phyloP scores from a whole-genome alignment of 1,140 invertebrate genomes.

The Brevipalpus yothersi region DNA sequence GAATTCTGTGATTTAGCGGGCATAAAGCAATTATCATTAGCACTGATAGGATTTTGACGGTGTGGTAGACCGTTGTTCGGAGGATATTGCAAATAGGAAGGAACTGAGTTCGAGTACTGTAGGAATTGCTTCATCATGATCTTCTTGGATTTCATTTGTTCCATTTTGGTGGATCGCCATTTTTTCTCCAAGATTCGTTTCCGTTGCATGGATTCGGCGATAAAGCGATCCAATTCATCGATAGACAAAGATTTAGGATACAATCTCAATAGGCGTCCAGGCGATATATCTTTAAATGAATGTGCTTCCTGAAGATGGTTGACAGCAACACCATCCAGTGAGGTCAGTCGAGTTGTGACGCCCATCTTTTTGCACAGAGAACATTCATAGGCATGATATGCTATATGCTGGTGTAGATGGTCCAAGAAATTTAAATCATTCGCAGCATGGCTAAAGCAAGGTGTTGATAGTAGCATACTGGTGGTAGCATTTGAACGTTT shows the following conservation, averaged over 20 bases:
- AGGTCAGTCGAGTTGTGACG: neutral
- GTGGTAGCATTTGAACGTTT: neutral
- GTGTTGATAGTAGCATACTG: neutral
- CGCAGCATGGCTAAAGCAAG: neutral
- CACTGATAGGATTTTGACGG: too few species aligned
- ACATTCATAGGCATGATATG: slow-evolving; percentile 2
- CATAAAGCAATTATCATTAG: too few species aligned
- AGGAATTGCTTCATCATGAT: too few species aligned
- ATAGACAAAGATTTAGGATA: slow-evolving; percentile 1
- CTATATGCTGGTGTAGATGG: slow-evolving; percentile 2
- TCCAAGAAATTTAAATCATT: neutral
- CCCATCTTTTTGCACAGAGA: neutral
- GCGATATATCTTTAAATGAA: neutral
- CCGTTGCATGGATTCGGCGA: neutral
- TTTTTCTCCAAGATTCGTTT: slow-evolving; percentile 1
- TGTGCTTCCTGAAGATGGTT: neutral
- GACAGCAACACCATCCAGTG: neutral
- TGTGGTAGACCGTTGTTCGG: too few species aligned
- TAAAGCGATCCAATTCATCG: neutral
- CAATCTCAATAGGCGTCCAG: neutral
- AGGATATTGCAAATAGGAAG: too few species aligned
- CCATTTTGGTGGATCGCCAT: neutral
- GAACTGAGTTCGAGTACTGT: too few species aligned
- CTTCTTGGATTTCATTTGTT: neutral
- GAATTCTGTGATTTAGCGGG: too few species aligned